A percentile compares a stretch with the other conserved stretches of the same genome.
These are phyloP conservation scores for Cnemophilus loriae DNA, from an alignment of 2,113 vertebrate species.

Conservation along the genomic window DNA sequence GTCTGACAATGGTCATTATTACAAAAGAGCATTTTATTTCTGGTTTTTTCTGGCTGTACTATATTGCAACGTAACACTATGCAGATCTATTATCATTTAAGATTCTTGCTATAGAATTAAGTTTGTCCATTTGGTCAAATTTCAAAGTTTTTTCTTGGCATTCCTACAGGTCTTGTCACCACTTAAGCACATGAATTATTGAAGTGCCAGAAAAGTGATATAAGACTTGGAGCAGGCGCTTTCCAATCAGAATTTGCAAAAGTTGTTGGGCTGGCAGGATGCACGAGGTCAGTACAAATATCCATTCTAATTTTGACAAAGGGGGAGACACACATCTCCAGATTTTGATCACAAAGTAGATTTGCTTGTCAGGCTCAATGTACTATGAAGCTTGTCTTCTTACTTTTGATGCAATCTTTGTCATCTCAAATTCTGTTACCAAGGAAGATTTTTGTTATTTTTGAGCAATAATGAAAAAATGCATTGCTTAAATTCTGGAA, in stretches of 20 bases:
- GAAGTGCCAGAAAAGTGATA: background rate
- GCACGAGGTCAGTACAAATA: background rate
- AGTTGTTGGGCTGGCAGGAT: background rate
- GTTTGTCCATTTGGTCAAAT: conserved; percentile 42
- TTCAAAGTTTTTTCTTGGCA: conserved; percentile 55
- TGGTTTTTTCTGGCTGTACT: conserved; percentile 35
- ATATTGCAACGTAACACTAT: conserved; percentile 34
- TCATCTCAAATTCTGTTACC: background rate
- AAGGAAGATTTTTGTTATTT: background rate
- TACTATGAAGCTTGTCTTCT: background rate
- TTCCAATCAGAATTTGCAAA: background rate
- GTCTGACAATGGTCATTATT: conserved; percentile 11
- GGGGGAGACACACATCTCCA: background rate
- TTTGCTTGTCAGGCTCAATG: background rate
- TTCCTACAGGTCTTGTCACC: conserved; percentile 1
- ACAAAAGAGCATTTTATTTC: conserved; percentile 74
- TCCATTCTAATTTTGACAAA: background rate
- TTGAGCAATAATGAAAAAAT: conserved; percentile 4
- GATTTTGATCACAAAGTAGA: background rate
- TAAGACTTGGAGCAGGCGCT: background rate
- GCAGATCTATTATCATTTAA: conserved; percentile 14
- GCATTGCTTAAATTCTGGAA: background rate
- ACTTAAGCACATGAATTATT: background rate
- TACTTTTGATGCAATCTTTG: background rate
- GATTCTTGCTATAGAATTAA: conserved; percentile 35